Base-by-base conservation (phyloP, 2,797 vertebrate species). In the Schizopygopsis malacanthus region DNA sequence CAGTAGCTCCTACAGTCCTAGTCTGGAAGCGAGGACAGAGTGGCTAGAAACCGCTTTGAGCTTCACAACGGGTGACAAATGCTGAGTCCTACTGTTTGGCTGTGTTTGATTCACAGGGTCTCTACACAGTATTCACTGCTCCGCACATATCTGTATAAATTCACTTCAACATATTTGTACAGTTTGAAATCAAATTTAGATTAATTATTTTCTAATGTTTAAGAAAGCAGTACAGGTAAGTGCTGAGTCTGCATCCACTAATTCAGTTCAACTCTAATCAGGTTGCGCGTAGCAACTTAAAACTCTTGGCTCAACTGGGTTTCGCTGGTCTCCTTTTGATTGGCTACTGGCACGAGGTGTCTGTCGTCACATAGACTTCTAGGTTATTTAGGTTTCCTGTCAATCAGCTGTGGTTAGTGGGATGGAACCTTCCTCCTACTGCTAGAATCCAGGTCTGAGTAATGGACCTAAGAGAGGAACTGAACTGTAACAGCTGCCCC, bases 401-500 rank as follows among this genome's bases (percentile, higher is more conserved):
- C 69, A 52, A 1, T 65, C 69, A 65, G 22, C 45, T 33, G 85
- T 67, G 81, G 76, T 73, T 72, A 61, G 56, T 71, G 59, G 69
- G 67, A 45, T 67, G 39, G 59, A 78, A 50, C 20, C 25, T 71
- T 77, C 67, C 28, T 54, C 87, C 70, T 61, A 37, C 25, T 33
- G 59, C 75, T 78, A 20, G 56, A 59, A 69, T 43, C 75, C 45
- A 59, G 52, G 61, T 80, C 81, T 54, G 50, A 65, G 81, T 87
- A 87, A 39, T 79, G 76, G 69, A 87, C 81, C 70, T 83, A 59
- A 76, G 47, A 69, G 54, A 72, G 52, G 20, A 75, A 41, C 70
- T 72, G 81, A 81, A 54, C 54, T 67, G 72, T 65, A 61, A 47
- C 59, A 39, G 70, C 50, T 84, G 47, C 63, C 59, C 25, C 8